Evolutionary conservation across 2,113 vertebrate species (phyloP), one percentile per base, ranked within the genome.

Genomic region (Loxodonta africana): DNA sequence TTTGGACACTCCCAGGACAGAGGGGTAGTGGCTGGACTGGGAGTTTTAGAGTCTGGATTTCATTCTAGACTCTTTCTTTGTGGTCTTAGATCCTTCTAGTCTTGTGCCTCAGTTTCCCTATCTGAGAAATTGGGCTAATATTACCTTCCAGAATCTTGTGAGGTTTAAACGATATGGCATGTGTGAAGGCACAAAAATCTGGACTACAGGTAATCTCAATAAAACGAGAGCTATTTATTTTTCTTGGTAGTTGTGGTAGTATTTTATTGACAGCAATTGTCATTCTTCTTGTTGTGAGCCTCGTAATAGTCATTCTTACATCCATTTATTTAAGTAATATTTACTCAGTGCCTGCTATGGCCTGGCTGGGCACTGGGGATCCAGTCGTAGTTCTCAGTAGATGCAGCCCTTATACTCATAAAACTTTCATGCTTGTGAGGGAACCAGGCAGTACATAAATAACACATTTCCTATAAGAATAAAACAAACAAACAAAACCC

Each of bases 311-410:
- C 21, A 62, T 62, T 62, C n/a, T 73, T 18, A 33, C 30, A 51
- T 53, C 12, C 25, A 3, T 78, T 51, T 4, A 37, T 73, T 57
- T 57, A 85, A 41, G 30, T 83, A 74, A 17, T 33, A 78, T 20
- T 5, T 17, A 33, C 21, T 73, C 46, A 46, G 46, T 23, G 57
- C 14, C 21, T 48, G 46, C 65, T 18, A 0, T 48, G 11, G n/a
- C 21, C 44, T 25, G 80, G 81, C 48, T 11, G 18, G 33, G 17
- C 10, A 0, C 51, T 25, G 12, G 46, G 73, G 73, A 15, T 30
- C 33, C 6, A 51, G 18, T 33, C 12, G 0, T 0, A 15, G 48
- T 12, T 20, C 21, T 23, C 60, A 69, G 37, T 0, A 83, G 11
- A 4, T 21, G 7, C 5, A 8, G 26, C 10, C 63, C 20, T 33